A percentile compares a stretch with the other conserved stretches of the same genome.
These are phyloP conservation scores for Nomada goodeniana DNA, from an alignment of 2,888 invertebrate genomes.

Conservation along the genomic window DNA sequence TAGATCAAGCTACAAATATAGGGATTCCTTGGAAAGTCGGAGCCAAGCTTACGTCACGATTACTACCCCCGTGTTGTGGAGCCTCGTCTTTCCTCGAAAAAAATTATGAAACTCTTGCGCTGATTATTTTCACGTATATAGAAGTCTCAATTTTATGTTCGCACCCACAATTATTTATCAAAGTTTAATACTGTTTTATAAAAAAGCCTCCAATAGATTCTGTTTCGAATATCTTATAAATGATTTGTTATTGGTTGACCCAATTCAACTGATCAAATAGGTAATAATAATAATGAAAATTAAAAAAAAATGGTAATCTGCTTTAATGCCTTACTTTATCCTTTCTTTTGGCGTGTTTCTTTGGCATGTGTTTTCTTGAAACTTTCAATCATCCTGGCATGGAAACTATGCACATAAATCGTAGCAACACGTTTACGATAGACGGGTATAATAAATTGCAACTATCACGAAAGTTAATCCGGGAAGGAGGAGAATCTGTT, in stretches of 20 bases:
- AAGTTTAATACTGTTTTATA: no score
- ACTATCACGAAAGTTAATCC: conserved; percentile 11
- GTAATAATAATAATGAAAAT: no score
- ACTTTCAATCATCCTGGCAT: conserved; percentile 6
- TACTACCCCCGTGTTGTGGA: conserved; percentile 11
- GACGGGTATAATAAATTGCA: conserved; percentile 10
- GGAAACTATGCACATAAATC: conserved; percentile 4
- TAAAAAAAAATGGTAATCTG: no score
- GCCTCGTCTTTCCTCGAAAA: not conserved
- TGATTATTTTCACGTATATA: not conserved
- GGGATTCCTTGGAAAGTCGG: conserved; percentile 24
- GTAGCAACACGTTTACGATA: not conserved
- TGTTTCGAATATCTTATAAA: no score
- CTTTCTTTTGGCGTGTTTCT: not conserved
- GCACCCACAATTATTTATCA: no score
- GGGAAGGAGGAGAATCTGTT: not conserved
- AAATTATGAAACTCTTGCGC: no score
- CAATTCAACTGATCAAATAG: no score
- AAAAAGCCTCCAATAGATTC: no score
- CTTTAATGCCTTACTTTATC: not conserved
- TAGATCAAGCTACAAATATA: conserved; percentile 15
- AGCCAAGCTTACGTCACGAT: conserved; percentile 11
- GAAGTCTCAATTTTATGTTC: not conserved
- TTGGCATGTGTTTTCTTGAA: not conserved
- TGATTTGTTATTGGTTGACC: no score